These are phyloP conservation scores for Phalacrocorax aristotelis DNA, from an alignment of 2,113 vertebrate species.

Conservation along the genomic window DNA sequence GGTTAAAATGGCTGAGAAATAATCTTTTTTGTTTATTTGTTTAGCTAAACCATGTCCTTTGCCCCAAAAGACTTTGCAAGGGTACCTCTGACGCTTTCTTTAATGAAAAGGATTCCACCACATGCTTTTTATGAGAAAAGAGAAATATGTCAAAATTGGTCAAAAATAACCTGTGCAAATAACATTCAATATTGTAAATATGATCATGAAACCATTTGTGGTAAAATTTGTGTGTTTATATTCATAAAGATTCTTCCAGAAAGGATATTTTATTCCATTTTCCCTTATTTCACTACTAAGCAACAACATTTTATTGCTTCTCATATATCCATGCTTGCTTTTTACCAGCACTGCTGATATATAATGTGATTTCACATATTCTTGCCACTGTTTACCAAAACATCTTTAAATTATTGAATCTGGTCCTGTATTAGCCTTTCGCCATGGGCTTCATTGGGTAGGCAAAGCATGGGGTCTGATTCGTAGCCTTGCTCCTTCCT, in stretches of 20 bases:
- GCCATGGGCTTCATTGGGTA: not conserved
- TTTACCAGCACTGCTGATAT: not conserved
- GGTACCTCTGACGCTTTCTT: not conserved
- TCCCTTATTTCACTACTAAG: not conserved
- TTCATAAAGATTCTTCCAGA: not conserved
- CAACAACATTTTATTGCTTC: not conserved
- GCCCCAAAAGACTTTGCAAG: not conserved
- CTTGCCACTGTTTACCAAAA: not conserved
- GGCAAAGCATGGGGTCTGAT: not conserved
- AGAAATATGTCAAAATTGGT: not conserved
- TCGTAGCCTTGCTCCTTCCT: not conserved
- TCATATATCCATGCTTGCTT: not conserved
- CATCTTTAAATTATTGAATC: not conserved
- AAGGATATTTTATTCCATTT: not conserved
- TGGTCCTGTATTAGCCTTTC: not conserved
- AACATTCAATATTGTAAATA: not conserved
- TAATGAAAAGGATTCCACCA: not conserved
- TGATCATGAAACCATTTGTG: not conserved
- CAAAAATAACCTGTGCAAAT: not conserved
- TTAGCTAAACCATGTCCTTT: not conserved
- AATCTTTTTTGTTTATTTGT: not conserved
- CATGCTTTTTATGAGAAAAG: not conserved
- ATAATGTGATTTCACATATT: not conserved
- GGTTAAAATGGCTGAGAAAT: not conserved
- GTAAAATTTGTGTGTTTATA: not conserved